Percentiles rank a stretch among this genome's conserved stretches.
Evolutionary conservation across 2,797 vertebrate species (phyloP).

Genomic region (Epinephelus malabaricus): DNA sequence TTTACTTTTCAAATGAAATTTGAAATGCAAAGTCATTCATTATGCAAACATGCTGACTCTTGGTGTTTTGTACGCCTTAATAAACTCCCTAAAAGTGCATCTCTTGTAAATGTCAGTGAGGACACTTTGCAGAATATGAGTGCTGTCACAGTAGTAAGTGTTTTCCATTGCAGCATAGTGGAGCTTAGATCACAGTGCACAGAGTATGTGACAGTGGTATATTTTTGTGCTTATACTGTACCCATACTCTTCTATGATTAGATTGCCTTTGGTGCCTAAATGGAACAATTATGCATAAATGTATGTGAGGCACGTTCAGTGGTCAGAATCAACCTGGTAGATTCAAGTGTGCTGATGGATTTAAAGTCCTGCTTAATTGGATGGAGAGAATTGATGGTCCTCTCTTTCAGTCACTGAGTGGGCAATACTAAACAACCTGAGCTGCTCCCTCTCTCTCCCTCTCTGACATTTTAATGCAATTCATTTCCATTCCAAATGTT

Average conservation of each 20-base stretch:
- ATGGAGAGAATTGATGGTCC: conserved; percentile 63
- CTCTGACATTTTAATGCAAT: conserved; percentile 71
- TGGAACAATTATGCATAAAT: conserved; percentile 22
- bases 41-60: conserved; percentile 61
- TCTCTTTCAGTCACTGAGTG: conserved; percentile 54
- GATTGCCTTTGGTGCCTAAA: conserved; percentile 29
- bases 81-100: conserved; percentile 44
- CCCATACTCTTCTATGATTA: neutral
- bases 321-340: conserved; percentile 33
- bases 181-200: conserved; percentile 5
- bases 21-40: conserved; percentile 62
- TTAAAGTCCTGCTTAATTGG: conserved; percentile 56
- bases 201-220: neutral
- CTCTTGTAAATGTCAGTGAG: conserved; percentile 46
- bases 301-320: conserved; percentile 18
- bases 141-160: neutral
- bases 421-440: conserved; percentile 52
- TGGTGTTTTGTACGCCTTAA: conserved; percentile 31
- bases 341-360: conserved; percentile 66
- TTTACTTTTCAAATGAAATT: conserved; percentile 69
- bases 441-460: conserved; percentile 30
- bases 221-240: conserved; percentile 6
- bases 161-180: conserved; percentile 13
- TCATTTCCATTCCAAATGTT: conserved; percentile 62
- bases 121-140: conserved; percentile 24